Evolutionary conservation across 1,140 invertebrate species (phyloP), one percentile per base, ranked within the genome.

Genomic region (Drosophila lacertosa): DNA sequence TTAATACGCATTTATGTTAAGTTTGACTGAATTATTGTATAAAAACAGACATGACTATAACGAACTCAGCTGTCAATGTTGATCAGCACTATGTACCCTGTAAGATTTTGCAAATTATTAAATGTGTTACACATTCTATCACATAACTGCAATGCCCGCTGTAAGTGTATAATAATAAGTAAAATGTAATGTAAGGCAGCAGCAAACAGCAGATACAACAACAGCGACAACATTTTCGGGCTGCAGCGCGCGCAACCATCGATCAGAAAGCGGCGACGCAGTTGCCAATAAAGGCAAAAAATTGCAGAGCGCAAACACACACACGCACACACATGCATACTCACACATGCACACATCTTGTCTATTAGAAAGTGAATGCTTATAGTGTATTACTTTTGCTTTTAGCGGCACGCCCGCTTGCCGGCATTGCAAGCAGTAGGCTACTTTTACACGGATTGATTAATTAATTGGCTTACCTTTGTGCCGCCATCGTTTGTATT

Each of bases 401-500:
- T 44, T 35, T 37, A 18, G 40, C 18, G 18, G 39, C 44, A 65
- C 47, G 45, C 62, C 63, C 24, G 53, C 53, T 55, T 18, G 35
- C 44, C 20, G 18, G 45, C 42, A 22, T 35, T 58, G 47, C 32
- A 29, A 15, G 33, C 42, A 15, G 33, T 48, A 15, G 18, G 39
- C 39, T 37, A 60, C 3, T 66, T n/a, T n/a, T 59, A 40, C 2
- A 48, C 33, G 22, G 15, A 53, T 59, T 59, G 37, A 72, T 65
- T 44, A 53, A 59, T 60, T 48, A 24, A 53, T 42, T 59, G 24
- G 13, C 81, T 77, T 74, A 88, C 81, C 81, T 67, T 74, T 26
- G 54, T 24, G 64, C 47, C 74, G 65, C 65, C 79, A 66, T 83
- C 81, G 45, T 86, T 86, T 64, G 62, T 71, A 58, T 88, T 74